Evolutionary conservation across 2,888 invertebrate genomes (phyloP).

Genomic region (Caenorhabditis angaria): DNA sequence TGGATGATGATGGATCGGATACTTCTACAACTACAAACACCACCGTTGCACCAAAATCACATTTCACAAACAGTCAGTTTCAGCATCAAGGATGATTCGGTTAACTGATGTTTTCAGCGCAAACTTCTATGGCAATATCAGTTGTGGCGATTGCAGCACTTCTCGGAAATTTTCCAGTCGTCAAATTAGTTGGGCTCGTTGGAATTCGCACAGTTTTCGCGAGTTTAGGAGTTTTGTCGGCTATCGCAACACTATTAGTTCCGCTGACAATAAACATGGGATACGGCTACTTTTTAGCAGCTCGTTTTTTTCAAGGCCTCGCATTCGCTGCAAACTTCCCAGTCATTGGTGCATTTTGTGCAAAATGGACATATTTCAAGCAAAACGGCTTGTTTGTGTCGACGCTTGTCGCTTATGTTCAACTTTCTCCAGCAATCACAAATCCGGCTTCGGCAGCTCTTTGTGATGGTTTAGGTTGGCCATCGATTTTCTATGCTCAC

Average conservation of each 20-base stretch:
- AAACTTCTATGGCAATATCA: constrained; percentile 60
- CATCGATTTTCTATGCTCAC: constrained; percentile 68
- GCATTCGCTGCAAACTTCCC: constrained; percentile 71
- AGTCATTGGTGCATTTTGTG: constrained; percentile 69
- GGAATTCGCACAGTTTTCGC: constrained; percentile 70
- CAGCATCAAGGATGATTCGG: background rate
- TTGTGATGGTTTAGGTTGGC: constrained; percentile 61
- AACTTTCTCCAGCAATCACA: constrained; percentile 66
- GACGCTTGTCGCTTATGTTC: constrained; percentile 69
- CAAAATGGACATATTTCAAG: constrained; percentile 71
- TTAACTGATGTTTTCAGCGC: constrained; percentile 38
- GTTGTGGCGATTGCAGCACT: constrained; percentile 68
- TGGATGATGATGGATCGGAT: background rate
- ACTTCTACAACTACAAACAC: background rate
- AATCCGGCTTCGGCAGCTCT: constrained; percentile 64
- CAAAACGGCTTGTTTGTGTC: constrained; percentile 71
- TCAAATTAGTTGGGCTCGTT: constrained; percentile 63
- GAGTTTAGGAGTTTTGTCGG: constrained; percentile 63
- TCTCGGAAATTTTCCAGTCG: constrained; percentile 66
- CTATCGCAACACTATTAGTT: constrained; percentile 61
- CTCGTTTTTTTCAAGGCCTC: constrained; percentile 66
- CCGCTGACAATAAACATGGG: constrained; percentile 66
- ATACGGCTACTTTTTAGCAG: constrained; percentile 62
- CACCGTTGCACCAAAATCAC: constrained; percentile 10
- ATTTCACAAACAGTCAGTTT: constrained; percentile 39